phyloP scores from a whole-genome alignment of 2,797 vertebrate genomes.

The Sarcophilus harrisii region DNA sequence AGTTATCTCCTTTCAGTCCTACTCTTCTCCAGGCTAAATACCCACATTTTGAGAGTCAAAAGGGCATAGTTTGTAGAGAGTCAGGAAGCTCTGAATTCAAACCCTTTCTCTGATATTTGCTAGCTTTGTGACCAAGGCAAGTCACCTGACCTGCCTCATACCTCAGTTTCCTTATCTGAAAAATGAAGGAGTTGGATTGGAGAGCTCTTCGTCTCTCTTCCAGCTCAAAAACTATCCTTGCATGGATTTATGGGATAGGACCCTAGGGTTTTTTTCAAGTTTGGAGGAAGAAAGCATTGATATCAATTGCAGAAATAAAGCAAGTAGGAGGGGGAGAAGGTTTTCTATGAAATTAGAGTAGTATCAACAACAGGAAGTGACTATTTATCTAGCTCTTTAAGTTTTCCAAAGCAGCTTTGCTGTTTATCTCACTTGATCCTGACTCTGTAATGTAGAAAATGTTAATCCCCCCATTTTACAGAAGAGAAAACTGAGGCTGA shows the following conservation, averaged over 20 bases:
- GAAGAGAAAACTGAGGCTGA: not conserved
- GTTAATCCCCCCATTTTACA: not conserved
- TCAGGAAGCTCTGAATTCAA: not conserved
- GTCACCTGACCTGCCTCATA: no score
- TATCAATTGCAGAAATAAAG: not conserved
- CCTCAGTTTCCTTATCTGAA: not conserved
- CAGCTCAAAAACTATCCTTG: not conserved
- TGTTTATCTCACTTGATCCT: not conserved
- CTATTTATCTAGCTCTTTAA: not conserved
- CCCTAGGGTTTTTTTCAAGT: not conserved
- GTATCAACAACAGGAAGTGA: not conserved
- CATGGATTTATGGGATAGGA: not conserved
- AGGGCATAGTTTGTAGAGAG: not conserved
- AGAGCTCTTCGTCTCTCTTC: not conserved
- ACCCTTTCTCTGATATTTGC: not conserved
- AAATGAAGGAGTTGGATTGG: not conserved
- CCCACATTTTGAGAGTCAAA: not conserved
- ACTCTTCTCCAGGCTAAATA: not conserved
- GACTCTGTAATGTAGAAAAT: not conserved
- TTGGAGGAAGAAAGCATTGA: not conserved
- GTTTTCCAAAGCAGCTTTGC: not conserved
- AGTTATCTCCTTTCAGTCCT: not conserved
- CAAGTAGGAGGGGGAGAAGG: not conserved
- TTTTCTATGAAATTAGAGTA: not conserved
- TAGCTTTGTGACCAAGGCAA: not conserved